phyloP scores from a whole-genome alignment of 53 echinoderm and acorn worm species.

The Paracentrotus lividus region DNA sequence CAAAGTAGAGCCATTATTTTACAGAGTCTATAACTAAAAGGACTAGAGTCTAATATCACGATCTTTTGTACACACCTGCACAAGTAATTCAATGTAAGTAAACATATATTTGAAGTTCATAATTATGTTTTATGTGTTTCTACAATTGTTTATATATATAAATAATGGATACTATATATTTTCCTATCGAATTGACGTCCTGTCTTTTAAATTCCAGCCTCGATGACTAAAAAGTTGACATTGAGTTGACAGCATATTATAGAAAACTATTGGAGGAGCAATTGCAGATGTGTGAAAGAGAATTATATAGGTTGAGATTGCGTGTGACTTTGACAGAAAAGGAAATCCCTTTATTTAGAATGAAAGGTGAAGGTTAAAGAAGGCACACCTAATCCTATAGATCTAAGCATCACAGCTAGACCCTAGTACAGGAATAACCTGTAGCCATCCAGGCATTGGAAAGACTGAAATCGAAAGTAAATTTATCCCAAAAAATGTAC shows the following conservation, averaged over 20 bases:
- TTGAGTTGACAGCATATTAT: neutral
- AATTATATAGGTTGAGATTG: slow-evolving; percentile 7
- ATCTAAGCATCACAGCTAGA: neutral
- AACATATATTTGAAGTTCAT: neutral
- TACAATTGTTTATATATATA: too few species aligned
- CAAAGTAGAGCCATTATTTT: too few species aligned
- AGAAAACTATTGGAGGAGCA: neutral
- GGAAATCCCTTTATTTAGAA: slow-evolving; percentile 21
- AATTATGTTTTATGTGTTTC: too few species aligned
- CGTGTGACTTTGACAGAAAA: slow-evolving; percentile 46
- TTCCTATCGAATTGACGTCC: neutral
- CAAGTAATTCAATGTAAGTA: neutral
- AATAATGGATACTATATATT: neutral
- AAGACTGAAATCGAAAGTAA: neutral
- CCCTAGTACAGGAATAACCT: neutral
- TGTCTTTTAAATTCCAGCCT: neutral
- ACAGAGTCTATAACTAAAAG: neutral
- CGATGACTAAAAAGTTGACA: slow-evolving; percentile 9
- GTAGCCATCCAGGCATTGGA: neutral
- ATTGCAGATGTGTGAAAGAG: slow-evolving; percentile 14
- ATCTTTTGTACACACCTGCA: neutral
- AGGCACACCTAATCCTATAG: neutral
- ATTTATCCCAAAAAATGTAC: too few species aligned
- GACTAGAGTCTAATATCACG: neutral
- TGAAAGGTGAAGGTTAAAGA: slow-evolving; percentile 42